These are phyloP conservation scores for Sinosuthora webbiana DNA, from an alignment of 2,113 vertebrate genomes.

Conservation along the genomic window DNA sequence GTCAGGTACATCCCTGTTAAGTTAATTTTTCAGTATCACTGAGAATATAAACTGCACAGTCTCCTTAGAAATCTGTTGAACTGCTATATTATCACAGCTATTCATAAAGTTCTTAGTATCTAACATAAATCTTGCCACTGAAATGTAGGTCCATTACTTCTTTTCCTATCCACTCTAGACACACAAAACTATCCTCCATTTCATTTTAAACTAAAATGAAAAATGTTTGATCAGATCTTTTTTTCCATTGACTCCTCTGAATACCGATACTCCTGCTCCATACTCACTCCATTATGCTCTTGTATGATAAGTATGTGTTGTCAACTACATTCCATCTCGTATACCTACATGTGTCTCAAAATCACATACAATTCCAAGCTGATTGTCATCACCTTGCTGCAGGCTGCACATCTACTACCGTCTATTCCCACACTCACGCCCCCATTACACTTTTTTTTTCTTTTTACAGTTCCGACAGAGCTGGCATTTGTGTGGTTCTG, in stretches of 20 bases:
- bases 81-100: background rate
- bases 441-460: background rate
- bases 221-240: background rate
- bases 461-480: background rate
- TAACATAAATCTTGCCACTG: background rate
- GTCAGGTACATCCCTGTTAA: background rate
- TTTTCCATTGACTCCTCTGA: background rate
- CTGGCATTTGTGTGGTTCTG: background rate
- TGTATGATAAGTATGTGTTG: background rate
- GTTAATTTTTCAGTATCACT: background rate
- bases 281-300: background rate
- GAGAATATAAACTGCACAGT: background rate
- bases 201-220: background rate
- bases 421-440: background rate
- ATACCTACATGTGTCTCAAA: background rate
- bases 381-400: background rate
- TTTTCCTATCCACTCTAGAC: background rate
- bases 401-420: background rate
- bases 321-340: background rate
- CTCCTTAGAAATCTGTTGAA: background rate
- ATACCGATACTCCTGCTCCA: background rate
- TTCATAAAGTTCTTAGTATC: background rate
- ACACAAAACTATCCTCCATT: background rate
- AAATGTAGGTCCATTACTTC: background rate
- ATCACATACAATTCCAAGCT: background rate